phyloP scores from a whole-genome alignment of 1,140 invertebrate genomes.

The Nixonia krombeini region DNA sequence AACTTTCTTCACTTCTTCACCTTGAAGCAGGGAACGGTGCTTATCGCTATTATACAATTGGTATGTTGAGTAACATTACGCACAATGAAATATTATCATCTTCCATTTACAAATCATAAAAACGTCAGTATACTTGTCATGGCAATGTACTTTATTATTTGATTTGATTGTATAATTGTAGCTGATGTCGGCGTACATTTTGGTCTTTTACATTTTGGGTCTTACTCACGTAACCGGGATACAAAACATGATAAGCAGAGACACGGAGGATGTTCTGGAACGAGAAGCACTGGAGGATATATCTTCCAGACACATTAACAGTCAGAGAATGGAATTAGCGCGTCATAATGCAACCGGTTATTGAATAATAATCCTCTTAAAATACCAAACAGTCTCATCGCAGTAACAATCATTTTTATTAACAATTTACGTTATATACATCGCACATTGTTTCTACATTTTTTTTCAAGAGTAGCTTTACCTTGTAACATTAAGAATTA shows the following conservation, averaged over 20 bases:
- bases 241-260: conserved; percentile 68
- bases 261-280: conserved; percentile 67
- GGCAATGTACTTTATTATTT: not conserved
- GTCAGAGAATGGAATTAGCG: conserved; percentile 68
- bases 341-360: conserved; percentile 67
- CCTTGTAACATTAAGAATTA: too few species aligned
- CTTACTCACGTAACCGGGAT: conserved; percentile 68
- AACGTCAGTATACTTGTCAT: too few species aligned
- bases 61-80: conserved; percentile 50
- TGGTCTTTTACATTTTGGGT: conserved; percentile 68
- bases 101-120: too few species aligned
- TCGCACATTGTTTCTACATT: too few species aligned
- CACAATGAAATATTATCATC: not conserved
- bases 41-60: conserved; percentile 70
- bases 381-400: too few species aligned
- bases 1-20: conserved; percentile 68
- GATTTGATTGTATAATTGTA: conserved; percentile 32
- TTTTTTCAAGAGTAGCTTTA: too few species aligned
- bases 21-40: conserved; percentile 69
- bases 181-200: conserved; percentile 68
- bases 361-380: too few species aligned
- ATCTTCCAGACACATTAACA: conserved; percentile 65
- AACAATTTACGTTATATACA: too few species aligned
- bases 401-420: too few species aligned
- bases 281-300: conserved; percentile 66